phyloP scores from a whole-genome alignment of 2,113 vertebrate species.

The Upupa epops region DNA sequence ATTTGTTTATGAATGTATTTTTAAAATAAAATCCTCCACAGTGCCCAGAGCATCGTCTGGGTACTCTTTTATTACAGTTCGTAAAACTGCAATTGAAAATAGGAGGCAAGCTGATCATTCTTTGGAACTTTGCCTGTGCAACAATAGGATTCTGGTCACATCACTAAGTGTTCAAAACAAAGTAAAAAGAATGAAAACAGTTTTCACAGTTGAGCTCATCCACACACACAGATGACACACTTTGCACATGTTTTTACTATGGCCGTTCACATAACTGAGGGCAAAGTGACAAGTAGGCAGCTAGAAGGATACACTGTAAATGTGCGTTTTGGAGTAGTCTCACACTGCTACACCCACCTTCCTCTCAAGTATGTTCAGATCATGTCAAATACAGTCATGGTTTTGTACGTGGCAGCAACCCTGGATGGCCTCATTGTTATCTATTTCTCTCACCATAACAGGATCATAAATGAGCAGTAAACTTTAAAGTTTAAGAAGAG shows the following conservation, averaged over 20 bases:
- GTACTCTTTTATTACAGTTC: slow-evolving; percentile 36
- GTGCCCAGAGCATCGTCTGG: slow-evolving; percentile 38
- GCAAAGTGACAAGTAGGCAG: background rate
- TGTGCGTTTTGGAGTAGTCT: background rate
- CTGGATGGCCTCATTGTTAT: background rate
- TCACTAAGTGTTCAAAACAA: background rate
- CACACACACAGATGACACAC: background rate
- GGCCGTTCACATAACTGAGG: background rate
- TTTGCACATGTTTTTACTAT: background rate
- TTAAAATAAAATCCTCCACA: background rate
- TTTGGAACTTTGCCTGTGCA: slow-evolving; percentile 8
- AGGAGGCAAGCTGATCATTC: background rate
- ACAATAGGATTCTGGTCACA: background rate
- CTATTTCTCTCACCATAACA: background rate
- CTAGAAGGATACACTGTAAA: background rate
- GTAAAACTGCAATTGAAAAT: slow-evolving; percentile 32
- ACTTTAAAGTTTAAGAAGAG: background rate
- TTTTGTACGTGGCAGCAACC: background rate
- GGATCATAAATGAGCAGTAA: background rate
- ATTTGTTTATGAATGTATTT: slow-evolving; percentile 41
- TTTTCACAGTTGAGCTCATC: background rate
- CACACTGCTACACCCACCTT: background rate
- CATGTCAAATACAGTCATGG: background rate
- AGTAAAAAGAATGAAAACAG: background rate
- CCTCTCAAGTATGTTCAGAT: background rate